These are phyloP conservation scores for Rambutsinella grinnellia DNA, from an alignment of 2,888 invertebrate genomes.

Conservation along the genomic window DNA sequence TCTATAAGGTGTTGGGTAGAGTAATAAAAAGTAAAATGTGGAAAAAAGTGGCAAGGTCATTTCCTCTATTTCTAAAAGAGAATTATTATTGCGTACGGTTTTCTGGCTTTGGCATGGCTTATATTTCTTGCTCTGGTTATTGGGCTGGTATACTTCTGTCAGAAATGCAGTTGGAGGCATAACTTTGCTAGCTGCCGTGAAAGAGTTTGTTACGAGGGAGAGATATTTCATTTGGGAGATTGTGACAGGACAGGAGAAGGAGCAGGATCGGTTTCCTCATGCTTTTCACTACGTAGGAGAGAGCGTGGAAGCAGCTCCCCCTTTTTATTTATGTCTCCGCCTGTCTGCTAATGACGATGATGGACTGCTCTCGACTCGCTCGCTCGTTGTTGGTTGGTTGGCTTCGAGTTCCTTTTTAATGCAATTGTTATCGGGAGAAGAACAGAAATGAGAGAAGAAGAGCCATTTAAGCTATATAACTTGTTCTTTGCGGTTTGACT, in stretches of 20 bases:
- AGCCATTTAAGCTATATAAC: too few relatives aligned
- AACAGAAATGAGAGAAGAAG: too few relatives aligned
- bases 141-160: constrained; percentile 48
- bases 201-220: constrained; percentile 17
- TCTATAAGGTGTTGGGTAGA: not conserved
- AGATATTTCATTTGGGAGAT: constrained; percentile 56
- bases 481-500: too few relatives aligned
- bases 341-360: constrained; percentile 56
- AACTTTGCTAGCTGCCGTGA: not conserved
- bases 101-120: constrained; percentile 19
- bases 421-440: not conserved
- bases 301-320: constrained; percentile 35
- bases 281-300: constrained; percentile 15
- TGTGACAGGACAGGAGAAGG: constrained; percentile 46
- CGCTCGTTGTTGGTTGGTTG: too few relatives aligned
- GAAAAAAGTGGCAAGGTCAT: constrained; percentile 52
- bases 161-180: too few relatives aligned
- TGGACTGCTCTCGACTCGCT: too few relatives aligned
- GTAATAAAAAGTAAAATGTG: constrained; percentile 40
- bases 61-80: constrained; percentile 26
- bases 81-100: constrained; percentile 2
- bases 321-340: constrained; percentile 56
- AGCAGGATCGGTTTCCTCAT: not conserved
- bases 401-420: constrained; percentile 14
- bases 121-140: constrained; percentile 19